Evolutionary conservation across 2,888 invertebrate genomes (phyloP), one percentile per base, ranked within the genome.

Genomic region (Oxycera nigricornis): DNA sequence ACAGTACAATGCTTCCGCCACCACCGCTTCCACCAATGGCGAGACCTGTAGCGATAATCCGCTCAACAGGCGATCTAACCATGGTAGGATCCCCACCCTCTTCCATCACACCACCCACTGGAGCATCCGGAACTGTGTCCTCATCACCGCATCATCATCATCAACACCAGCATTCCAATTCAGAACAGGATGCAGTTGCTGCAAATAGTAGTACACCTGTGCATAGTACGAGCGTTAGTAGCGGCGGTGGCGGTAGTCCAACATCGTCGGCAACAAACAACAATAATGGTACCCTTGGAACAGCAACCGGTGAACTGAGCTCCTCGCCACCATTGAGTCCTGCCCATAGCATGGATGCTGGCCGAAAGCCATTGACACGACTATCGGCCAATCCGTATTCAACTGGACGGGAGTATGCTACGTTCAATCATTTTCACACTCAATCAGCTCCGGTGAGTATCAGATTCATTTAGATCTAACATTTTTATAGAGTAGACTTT

Each of bases 21-120:
- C 95, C 96, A 6, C 97, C 97, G 2, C 90, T 97, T 35, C 96
- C 97, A 1, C 97, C 97, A 20, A 96, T 97, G 94, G 97, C 97
- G 2, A 88, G 97, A 78, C 97, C 97, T 0, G 97, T 97, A 30
- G 96, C 97, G 77, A 96, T 98, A 81, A 95, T 97, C 81, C 90
- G 96, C 80, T 96, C 96, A 73, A 95, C 96, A 80, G 93, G 91
- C 87, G 88, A 86, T 79, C 78, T 90, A 77, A 87, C 89, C 76
- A 88, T 88, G 79, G 87, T 89, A 30, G 89, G 88, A 77, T 89
- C 91, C 68, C 90, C 91, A 6, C 90, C 91, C 24, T 88, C 89
- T 9, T 89, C 91, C 52, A 86, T 88, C 76, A 88, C 89, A 74
- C 89, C 90, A 55, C 89, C 90, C 46, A 81, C 83, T 14, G 81